Percentiles rank a stretch among this genome's conserved stretches.
These are phyloP conservation scores for Laterallus jamaicensis DNA, from an alignment of 2,113 vertebrate genomes.

Conservation along the genomic window DNA sequence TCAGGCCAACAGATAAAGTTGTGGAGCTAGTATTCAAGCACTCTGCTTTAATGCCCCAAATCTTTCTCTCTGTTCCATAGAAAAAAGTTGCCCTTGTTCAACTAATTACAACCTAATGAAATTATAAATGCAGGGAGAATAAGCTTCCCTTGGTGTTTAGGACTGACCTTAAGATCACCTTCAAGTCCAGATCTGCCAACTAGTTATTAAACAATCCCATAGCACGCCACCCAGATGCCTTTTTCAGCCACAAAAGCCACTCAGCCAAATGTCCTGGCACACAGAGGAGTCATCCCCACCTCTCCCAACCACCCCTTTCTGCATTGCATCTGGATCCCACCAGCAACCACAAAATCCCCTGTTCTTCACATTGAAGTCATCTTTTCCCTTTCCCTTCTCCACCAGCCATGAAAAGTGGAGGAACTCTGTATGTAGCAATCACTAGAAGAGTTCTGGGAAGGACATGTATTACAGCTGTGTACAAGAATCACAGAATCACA, in stretches of 20 bases:
- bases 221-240: accelerated
- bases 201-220: background rate
- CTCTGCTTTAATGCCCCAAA: background rate
- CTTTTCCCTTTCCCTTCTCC: background rate
- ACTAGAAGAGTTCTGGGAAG: background rate
- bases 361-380: background rate
- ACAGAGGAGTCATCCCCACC: background rate
- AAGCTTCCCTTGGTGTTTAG: background rate
- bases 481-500: background rate
- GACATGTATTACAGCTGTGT: accelerated
- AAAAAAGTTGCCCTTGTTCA: background rate
- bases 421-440: too few relatives aligned
- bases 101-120: background rate
- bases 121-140: background rate
- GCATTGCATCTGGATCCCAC: background rate
- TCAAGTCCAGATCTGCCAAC: background rate
- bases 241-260: background rate
- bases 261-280: background rate
- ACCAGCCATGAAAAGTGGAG: background rate
- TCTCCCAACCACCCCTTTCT: background rate
- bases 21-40: background rate
- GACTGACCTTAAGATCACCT: background rate
- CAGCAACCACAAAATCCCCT: background rate
- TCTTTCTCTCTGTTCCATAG: background rate
- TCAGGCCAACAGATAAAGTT: background rate